Conservation (phyloP, 2,113 vertebrate genomes). For the Bujurquina vittata region DNA sequence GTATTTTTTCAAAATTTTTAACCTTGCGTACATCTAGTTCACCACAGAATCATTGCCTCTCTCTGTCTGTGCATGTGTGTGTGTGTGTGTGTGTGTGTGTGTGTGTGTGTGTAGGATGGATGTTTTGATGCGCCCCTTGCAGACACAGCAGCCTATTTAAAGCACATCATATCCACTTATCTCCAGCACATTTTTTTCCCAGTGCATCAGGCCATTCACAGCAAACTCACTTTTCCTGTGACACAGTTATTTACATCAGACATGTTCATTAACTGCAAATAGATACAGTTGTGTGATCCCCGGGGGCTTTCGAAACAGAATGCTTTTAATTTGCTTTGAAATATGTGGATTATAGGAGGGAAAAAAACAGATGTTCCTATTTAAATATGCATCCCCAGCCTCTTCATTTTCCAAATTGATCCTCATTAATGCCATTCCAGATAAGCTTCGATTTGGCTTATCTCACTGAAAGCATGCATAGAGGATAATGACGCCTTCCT, state of each 20-base stretch:
- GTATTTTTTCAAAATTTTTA: neutral
- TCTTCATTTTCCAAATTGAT: constrained; percentile 68
- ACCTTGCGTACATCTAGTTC: neutral
- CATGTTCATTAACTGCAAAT: constrained; percentile 39
- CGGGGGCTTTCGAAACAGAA: constrained; percentile 13
- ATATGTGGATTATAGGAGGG: constrained; percentile 45
- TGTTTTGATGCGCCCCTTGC: constrained; percentile 35
- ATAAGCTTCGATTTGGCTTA: constrained; percentile 63
- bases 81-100: neutral
- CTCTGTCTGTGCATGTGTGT: neutral
- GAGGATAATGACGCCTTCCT: constrained; percentile 52
- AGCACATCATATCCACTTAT: constrained; percentile 46
- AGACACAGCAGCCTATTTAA: constrained; percentile 39
- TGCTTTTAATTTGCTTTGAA: constrained; percentile 61
- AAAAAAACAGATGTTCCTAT: constrained; percentile 46
- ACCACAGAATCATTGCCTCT: neutral
- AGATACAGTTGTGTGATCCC: constrained; percentile 30
- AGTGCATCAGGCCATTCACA: neutral
- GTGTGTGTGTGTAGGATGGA: neutral
- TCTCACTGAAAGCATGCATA: constrained; percentile 54
- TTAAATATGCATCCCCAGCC: constrained; percentile 54
- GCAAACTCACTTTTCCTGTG: constrained; percentile 16
- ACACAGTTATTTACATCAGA: constrained; percentile 42
- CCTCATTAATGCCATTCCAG: constrained; percentile 64
- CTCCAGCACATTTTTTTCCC: neutral